Conservation (phyloP, 35 echinoderm and acorn worm species). For the Hemicentrotus pulcherrimus region DNA sequence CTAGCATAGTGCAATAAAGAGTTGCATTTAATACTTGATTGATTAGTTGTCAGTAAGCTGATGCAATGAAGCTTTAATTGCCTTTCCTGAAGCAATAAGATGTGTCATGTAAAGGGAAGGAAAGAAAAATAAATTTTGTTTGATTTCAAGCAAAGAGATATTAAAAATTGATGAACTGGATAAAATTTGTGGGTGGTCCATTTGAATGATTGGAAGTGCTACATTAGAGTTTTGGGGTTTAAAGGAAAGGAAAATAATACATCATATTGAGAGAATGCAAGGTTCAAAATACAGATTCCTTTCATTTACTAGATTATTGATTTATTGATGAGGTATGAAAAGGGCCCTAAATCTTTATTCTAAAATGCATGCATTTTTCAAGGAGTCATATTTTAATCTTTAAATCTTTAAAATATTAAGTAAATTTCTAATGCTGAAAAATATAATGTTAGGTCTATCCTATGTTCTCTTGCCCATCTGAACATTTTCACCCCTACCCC, state of each 20-base stretch:
- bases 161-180: background rate
- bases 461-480: too few species aligned
- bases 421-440: too few species aligned
- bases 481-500: too few species aligned
- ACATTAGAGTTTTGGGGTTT: background rate
- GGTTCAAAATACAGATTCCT: too few species aligned
- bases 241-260: background rate
- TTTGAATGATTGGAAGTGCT: background rate
- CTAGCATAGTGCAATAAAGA: background rate
- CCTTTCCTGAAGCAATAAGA: background rate
- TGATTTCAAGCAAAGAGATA: background rate
- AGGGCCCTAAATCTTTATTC: too few species aligned
- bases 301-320: too few species aligned
- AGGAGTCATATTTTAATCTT: too few species aligned
- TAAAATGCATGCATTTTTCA: too few species aligned
- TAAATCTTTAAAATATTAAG: too few species aligned
- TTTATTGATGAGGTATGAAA: too few species aligned
- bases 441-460: too few species aligned
- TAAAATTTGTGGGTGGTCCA: background rate
- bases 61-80: background rate
- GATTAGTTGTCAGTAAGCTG: background rate
- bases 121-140: background rate
- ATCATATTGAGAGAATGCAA: too few species aligned
- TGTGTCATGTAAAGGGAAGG: background rate
- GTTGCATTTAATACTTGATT: background rate